Evolutionary conservation across 2,113 vertebrate genomes (phyloP).

Genomic region (Pygoscelis adeliae): DNA sequence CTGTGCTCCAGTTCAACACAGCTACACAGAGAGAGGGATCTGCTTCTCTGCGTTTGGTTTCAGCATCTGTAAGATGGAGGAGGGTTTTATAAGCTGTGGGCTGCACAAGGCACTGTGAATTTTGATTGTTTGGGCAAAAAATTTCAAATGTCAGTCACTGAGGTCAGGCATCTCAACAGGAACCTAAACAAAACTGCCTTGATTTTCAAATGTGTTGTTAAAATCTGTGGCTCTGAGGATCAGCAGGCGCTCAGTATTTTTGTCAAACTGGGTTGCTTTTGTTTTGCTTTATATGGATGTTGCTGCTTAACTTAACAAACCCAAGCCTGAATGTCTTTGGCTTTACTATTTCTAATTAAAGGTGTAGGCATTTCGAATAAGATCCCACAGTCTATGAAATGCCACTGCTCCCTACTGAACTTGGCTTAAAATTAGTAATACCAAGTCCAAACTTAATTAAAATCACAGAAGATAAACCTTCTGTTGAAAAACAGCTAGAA

Average conservation of each 20-base stretch:
- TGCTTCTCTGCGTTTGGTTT: not conserved
- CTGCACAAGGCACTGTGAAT: not conserved
- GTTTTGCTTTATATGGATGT: not conserved
- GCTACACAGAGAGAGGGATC: not conserved
- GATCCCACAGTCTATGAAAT: not conserved
- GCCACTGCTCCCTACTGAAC: not conserved
- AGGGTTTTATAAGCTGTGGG: not conserved
- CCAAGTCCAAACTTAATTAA: not conserved
- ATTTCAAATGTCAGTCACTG: not conserved
- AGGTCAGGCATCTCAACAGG: not conserved
- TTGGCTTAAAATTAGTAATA: not conserved
- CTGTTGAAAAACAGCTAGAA: not conserved
- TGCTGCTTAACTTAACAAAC: not conserved
- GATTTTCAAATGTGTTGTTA: not conserved
- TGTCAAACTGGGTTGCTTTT: not conserved
- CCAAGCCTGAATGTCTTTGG: not conserved
- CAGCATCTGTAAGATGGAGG: not conserved
- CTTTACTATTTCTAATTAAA: not conserved
- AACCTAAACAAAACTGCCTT: not conserved
- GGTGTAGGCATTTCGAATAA: not conserved
- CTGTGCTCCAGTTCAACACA: not conserved
- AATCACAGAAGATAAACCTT: not conserved
- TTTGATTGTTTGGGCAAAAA: not conserved
- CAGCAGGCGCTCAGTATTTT: not conserved
- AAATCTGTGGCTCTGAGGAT: not conserved